Conservation (phyloP, 2,888 invertebrate species). For the Noctua fimbriata region DNA sequence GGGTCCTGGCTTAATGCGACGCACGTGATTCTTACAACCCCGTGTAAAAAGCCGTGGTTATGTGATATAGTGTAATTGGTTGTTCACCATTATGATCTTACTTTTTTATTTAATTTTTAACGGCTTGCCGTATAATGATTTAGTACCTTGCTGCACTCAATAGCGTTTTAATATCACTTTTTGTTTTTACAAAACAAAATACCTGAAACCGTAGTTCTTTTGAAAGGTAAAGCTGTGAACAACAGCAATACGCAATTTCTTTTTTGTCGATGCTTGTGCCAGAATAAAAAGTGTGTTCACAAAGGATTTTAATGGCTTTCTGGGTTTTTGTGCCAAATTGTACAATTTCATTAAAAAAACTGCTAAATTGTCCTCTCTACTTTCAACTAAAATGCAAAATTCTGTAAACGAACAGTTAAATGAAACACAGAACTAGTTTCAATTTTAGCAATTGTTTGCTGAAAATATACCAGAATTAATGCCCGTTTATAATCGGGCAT, state of each 20-base stretch:
- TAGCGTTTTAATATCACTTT: neutral
- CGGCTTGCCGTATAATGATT: neutral
- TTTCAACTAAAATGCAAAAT: slow-evolving; percentile 17
- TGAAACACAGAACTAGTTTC: slow-evolving; percentile 22
- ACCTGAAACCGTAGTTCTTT: neutral
- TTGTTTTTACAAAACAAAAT: neutral
- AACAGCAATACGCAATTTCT: neutral
- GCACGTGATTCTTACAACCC: slow-evolving; percentile 37
- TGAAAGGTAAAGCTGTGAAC: neutral
- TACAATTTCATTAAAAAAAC: neutral
- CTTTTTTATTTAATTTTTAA: neutral
- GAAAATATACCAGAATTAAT: slow-evolving; percentile 24
- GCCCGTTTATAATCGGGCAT: slow-evolving; percentile 12
- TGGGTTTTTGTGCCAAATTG: neutral
- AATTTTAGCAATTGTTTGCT: slow-evolving; percentile 31
- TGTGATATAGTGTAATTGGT: slow-evolving; percentile 3
- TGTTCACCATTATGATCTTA: neutral
- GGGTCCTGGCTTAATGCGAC: slow-evolving; percentile 20
- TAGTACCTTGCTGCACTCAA: neutral
- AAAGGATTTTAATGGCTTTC: neutral
- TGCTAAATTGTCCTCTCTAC: neutral
- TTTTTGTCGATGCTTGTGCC: slow-evolving; percentile 2
- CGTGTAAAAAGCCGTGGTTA: slow-evolving; percentile 9
- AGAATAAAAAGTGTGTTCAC: neutral
- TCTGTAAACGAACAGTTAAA: neutral